Percentiles rank a stretch among this genome's conserved stretches.
phyloP scores from a whole-genome alignment of 2,888 invertebrate species.

The Notodonta dromedarius region DNA sequence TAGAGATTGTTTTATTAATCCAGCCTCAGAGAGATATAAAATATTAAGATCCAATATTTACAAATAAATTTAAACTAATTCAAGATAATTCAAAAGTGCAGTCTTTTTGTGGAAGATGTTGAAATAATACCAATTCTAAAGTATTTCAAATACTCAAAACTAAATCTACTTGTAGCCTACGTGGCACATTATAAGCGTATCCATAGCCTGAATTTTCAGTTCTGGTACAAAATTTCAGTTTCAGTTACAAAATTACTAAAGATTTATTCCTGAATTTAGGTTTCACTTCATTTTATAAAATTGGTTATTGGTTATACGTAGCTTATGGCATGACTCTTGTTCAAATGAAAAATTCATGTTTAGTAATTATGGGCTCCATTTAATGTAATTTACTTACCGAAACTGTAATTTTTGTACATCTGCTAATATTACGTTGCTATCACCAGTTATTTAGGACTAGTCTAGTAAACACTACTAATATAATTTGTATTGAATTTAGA shows the following conservation, averaged over 20 bases:
- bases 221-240: slow-evolving; percentile 20
- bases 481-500: neutral
- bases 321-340: no score
- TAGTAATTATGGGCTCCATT: no score
- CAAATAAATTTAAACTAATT: slow-evolving; percentile 36
- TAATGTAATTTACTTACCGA: no score
- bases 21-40: slow-evolving; percentile 20
- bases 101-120: slow-evolving; percentile 30
- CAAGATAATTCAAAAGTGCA: slow-evolving; percentile 28
- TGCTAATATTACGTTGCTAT: neutral
- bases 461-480: slow-evolving; percentile 13
- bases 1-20: no score
- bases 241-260: neutral
- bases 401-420: no score
- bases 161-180: slow-evolving; percentile 34
- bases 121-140: slow-evolving; percentile 29
- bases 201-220: neutral
- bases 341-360: no score
- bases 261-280: no score
- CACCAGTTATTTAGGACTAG: slow-evolving; percentile 27
- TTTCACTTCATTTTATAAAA: no score
- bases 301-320: no score
- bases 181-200: slow-evolving; percentile 45
- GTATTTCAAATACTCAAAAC: slow-evolving; percentile 38
- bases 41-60: slow-evolving; percentile 30